These are phyloP conservation scores for Cydia strobilella DNA, from an alignment of 1,140 invertebrate genomes.

Conservation along the genomic window DNA sequence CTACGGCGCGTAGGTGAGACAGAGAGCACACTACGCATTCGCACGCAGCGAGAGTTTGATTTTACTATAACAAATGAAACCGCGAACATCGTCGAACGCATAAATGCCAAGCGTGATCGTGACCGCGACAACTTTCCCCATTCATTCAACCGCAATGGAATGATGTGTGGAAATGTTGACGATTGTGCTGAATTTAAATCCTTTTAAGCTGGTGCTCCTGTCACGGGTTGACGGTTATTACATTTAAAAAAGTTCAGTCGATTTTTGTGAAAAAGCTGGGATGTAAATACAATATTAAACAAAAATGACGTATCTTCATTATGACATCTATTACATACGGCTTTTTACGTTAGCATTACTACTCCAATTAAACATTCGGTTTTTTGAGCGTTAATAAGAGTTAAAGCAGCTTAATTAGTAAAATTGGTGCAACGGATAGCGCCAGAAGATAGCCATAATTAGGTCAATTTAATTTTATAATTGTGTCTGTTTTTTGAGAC, in stretches of 20 bases:
- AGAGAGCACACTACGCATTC: too few species aligned
- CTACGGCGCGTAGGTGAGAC: too few species aligned
- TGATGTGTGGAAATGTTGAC: constrained; percentile 43
- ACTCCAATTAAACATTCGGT: constrained; percentile 18
- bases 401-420: constrained; percentile 21
- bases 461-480: background rate
- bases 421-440: constrained; percentile 15
- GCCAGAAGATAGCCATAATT: constrained; percentile 1
- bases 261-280: too few species aligned
- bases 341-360: background rate
- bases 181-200: constrained; percentile 39
- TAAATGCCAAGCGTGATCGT: constrained; percentile 51
- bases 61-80: constrained; percentile 4
- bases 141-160: constrained; percentile 49
- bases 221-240: constrained; percentile 22
- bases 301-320: constrained; percentile 33
- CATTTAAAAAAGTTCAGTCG: constrained; percentile 6
- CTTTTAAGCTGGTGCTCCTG: background rate
- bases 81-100: constrained; percentile 33
- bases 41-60: too few species aligned
- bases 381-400: constrained; percentile 6
- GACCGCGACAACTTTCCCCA: constrained; percentile 68
- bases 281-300: too few species aligned
- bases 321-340: too few species aligned
- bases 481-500: constrained; percentile 38